Evolutionary conservation across 2,797 vertebrate species (phyloP).

Genomic region (Xenops minutus): DNA sequence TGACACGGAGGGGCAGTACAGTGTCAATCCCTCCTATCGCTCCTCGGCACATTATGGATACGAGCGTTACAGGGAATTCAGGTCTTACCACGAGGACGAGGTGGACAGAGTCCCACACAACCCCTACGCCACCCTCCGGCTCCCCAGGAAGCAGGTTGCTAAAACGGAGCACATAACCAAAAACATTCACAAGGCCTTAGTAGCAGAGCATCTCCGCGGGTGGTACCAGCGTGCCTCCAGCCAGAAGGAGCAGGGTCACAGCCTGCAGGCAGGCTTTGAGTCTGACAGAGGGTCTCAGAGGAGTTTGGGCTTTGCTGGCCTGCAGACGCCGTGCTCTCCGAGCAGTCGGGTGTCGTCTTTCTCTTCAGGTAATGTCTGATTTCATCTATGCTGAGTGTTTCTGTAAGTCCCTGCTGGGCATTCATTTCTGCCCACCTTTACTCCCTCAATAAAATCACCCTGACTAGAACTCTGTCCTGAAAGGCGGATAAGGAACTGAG

Average conservation of each 20-base stretch:
- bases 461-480: background rate
- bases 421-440: accelerated
- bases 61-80: constrained; percentile 76
- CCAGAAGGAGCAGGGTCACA: constrained; percentile 78
- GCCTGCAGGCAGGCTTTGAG: constrained; percentile 81
- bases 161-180: constrained; percentile 82
- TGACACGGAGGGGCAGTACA: constrained; percentile 92
- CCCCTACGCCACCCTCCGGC: constrained; percentile 88
- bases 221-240: constrained; percentile 93
- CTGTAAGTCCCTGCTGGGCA: background rate
- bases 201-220: constrained; percentile 90
- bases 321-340: constrained; percentile 81
- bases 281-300: constrained; percentile 87
- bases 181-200: constrained; percentile 90
- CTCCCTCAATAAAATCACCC: background rate
- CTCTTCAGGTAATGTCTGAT: constrained; percentile 80
- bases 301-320: constrained; percentile 83
- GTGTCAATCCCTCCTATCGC: constrained; percentile 85
- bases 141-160: constrained; percentile 80
- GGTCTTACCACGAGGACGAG: constrained; percentile 80
- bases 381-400: background rate
- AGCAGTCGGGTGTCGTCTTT: constrained; percentile 82
- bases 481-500: background rate
- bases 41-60: constrained; percentile 75
- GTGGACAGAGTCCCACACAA: constrained; percentile 83